These are phyloP conservation scores for Drosophila paulistorum DNA, from an alignment of 1,140 invertebrate species.

Conservation along the genomic window DNA sequence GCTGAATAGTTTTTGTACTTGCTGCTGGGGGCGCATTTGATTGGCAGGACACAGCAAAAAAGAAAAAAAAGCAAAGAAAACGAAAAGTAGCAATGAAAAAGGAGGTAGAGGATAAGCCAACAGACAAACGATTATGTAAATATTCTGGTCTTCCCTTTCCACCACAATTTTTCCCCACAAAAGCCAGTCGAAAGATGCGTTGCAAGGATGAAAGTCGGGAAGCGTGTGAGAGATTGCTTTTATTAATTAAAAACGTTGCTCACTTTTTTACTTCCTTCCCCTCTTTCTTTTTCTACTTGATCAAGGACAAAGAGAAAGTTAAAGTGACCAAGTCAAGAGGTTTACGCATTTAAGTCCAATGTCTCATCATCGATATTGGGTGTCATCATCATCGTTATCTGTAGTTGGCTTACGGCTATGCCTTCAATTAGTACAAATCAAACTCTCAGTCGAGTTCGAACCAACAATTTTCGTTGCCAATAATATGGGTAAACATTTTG, in stretches of 20 bases:
- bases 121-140: constrained; percentile 63
- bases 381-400: not conserved
- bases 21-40: constrained; percentile 30
- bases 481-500: constrained; percentile 53
- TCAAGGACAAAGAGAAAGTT: not conserved
- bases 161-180: constrained; percentile 22
- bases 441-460: constrained; percentile 20
- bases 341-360: constrained; percentile 2
- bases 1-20: constrained; percentile 34
- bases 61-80: not conserved
- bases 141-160: constrained; percentile 16
- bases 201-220: constrained; percentile 10
- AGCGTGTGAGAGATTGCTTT: constrained; percentile 44
- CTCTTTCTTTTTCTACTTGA: too few relatives aligned
- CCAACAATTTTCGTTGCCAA: constrained; percentile 39
- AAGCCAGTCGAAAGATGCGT: constrained; percentile 29
- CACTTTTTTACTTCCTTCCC: constrained; percentile 28
- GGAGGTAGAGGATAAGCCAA: constrained; percentile 48
- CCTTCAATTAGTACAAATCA: constrained; percentile 15
- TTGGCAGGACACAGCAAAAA: constrained; percentile 54
- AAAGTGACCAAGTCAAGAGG: constrained; percentile 5
- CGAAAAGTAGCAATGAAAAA: constrained; percentile 17
- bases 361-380: constrained; percentile 2
- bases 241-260: constrained; percentile 58
- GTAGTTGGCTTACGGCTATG: not conserved